phyloP scores from a whole-genome alignment of 53 echinoderm and acorn worm species.

The Paelopatides confundens region DNA sequence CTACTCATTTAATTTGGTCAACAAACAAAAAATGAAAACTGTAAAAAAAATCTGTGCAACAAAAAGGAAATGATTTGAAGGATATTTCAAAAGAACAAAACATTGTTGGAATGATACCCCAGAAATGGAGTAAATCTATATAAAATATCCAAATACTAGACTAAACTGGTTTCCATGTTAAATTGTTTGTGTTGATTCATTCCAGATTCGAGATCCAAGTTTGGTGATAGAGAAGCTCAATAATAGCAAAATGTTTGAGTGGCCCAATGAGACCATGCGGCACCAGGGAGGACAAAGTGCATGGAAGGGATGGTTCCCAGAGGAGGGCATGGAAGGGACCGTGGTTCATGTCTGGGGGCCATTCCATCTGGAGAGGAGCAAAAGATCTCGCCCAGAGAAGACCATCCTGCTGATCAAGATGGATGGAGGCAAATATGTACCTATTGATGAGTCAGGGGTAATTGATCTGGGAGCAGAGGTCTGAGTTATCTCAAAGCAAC shows the following conservation, averaged over 20 bases:
- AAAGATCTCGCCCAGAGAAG: slow-evolving; percentile 92
- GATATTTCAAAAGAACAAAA: too few species aligned
- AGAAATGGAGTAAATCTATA: too few species aligned
- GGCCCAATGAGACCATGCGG: slow-evolving; percentile 92
- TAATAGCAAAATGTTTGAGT: slow-evolving; percentile 88
- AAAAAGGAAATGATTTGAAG: too few species aligned
- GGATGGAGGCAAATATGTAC: slow-evolving; percentile 79
- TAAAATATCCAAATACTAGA: too few species aligned
- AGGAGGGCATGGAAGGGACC: slow-evolving; percentile 86
- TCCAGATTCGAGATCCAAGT: slow-evolving; percentile 87
- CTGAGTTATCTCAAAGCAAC: too few species aligned
- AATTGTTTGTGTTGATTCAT: neutral
- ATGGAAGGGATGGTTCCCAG: slow-evolving; percentile 96
- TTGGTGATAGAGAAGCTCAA: slow-evolving; percentile 84
- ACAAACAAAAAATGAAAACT: too few species aligned
- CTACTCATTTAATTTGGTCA: too few species aligned
- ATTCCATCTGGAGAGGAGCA: slow-evolving; percentile 79
- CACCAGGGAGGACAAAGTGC: slow-evolving; percentile 84
- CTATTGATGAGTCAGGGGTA: slow-evolving; percentile 82
- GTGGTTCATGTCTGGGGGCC: slow-evolving; percentile 96
- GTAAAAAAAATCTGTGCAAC: too few species aligned
- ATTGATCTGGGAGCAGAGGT: slow-evolving; percentile 87
- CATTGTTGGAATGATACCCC: too few species aligned
- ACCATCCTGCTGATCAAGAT: slow-evolving; percentile 90
- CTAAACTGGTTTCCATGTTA: neutral